phyloP scores from a whole-genome alignment of 2,113 vertebrate species.

The Takifugu flavidus region DNA sequence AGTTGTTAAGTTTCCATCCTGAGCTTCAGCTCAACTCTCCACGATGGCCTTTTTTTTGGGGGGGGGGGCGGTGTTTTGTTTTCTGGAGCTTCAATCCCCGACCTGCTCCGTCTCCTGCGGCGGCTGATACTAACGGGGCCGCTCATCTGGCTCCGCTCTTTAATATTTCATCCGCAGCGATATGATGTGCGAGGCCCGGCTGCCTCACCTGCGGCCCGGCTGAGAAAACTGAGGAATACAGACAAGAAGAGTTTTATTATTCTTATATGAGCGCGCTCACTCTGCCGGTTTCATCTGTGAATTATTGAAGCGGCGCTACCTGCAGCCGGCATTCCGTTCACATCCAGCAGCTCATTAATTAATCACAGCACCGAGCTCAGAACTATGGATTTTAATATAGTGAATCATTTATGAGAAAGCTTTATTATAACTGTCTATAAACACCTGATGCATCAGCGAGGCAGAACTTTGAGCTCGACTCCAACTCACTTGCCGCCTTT shows the following conservation, averaged over 20 bases:
- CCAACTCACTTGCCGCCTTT: not conserved
- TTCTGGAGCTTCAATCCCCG: no score
- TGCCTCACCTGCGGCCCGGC: constrained; percentile 41
- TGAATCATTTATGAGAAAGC: constrained; percentile 42
- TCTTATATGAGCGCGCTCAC: constrained; percentile 37
- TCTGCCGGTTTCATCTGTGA: constrained; percentile 40
- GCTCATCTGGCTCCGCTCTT: constrained; percentile 29
- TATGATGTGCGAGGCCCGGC: constrained; percentile 28
- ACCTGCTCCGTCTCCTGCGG: constrained; percentile 25
- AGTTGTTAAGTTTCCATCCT: no score
- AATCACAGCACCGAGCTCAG: constrained; percentile 27
- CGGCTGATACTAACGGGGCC: constrained; percentile 13
- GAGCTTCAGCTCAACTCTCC: no score
- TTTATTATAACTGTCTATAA: constrained; percentile 36
- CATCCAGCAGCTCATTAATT: constrained; percentile 48
- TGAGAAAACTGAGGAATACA: constrained; percentile 23
- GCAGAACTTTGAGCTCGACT: not conserved
- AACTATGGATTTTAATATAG: constrained; percentile 47
- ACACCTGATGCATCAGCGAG: constrained; percentile 12
- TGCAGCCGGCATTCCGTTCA: constrained; percentile 35
- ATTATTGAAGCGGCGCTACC: constrained; percentile 55
- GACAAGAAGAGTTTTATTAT: constrained; percentile 43
- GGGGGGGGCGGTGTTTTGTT: no score
- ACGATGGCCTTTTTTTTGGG: no score
- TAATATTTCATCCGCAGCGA: constrained; percentile 55